Percentiles rank a stretch among this genome's conserved stretches.
Evolutionary conservation across 2,113 vertebrate genomes (phyloP).

Genomic region (Notiomystis cincta): DNA sequence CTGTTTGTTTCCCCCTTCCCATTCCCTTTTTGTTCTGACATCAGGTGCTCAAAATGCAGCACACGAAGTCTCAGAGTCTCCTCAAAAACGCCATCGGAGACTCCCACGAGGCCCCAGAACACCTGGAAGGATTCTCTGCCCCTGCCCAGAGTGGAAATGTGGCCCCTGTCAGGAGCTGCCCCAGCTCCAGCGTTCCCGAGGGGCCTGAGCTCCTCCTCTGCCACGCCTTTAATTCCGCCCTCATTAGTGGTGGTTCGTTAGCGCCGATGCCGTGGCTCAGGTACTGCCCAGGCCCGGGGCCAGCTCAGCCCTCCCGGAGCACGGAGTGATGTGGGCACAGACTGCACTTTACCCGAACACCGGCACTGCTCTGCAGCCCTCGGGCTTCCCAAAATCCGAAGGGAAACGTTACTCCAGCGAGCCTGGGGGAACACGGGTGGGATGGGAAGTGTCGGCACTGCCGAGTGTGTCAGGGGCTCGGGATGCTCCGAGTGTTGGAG

Average conservation of each 20-base stretch:
- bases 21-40: not conserved
- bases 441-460: accelerated
- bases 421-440: accelerated
- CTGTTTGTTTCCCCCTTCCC: not conserved
- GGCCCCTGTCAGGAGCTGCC: not conserved
- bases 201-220: not conserved
- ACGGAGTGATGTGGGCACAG: not conserved
- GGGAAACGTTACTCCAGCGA: not conserved
- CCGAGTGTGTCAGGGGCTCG: accelerated
- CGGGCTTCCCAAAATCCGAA: accelerated
- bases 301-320: not conserved
- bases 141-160: accelerated
- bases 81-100: accelerated
- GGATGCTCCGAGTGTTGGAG: not conserved
- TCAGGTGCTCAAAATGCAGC: not conserved
- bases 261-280: accelerated
- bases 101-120: accelerated
- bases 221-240: not conserved
- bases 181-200: not conserved
- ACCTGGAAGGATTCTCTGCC: not conserved
- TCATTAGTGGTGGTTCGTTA: not conserved
- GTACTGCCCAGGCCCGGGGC: not conserved
- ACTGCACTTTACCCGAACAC: not conserved
- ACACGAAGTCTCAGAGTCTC: accelerated
- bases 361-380: not conserved